Conservation (phyloP, 2,888 invertebrate genomes). For the Acrocyrtus sp. region DNA sequence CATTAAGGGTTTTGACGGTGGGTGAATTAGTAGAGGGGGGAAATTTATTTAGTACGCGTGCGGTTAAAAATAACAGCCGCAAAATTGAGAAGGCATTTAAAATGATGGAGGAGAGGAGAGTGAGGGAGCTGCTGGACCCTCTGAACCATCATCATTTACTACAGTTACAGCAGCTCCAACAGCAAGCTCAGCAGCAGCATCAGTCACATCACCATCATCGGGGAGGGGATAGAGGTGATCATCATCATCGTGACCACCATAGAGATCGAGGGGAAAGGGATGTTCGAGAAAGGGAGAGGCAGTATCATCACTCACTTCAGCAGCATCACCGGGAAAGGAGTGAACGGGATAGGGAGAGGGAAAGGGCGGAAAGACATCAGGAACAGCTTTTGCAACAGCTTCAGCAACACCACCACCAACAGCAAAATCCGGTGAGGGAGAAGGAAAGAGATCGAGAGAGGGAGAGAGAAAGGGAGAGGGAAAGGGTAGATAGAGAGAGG, state of each 20-base stretch:
- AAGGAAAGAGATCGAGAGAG: too few species aligned
- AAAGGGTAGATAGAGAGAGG: too few species aligned
- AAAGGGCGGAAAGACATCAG: conserved; percentile 14
- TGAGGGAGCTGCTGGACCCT: conserved; percentile 39
- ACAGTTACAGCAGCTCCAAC: conserved; percentile 24
- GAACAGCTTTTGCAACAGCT: neutral
- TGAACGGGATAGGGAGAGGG: conserved; percentile 1
- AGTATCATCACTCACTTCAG: neutral
- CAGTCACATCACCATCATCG: conserved; percentile 20
- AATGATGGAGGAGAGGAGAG: conserved; percentile 44
- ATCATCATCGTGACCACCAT: neutral
- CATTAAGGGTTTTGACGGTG: too few species aligned
- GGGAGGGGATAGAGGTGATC: conserved; percentile 16
- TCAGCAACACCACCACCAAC: conserved; percentile 36
- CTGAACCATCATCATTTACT: conserved; percentile 36
- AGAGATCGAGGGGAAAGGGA: conserved; percentile 14
- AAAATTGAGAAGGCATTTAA: conserved; percentile 7
- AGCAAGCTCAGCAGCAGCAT: conserved; percentile 19
- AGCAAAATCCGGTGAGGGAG: too few species aligned
- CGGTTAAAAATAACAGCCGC: neutral
- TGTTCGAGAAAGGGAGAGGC: neutral
- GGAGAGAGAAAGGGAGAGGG: too few species aligned
- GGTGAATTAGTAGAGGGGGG: neutral
- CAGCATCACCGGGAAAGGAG: neutral
- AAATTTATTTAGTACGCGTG: neutral